Evolutionary conservation across 2,888 invertebrate species (phyloP).

Genomic region (Dicyrtoma fusca): DNA sequence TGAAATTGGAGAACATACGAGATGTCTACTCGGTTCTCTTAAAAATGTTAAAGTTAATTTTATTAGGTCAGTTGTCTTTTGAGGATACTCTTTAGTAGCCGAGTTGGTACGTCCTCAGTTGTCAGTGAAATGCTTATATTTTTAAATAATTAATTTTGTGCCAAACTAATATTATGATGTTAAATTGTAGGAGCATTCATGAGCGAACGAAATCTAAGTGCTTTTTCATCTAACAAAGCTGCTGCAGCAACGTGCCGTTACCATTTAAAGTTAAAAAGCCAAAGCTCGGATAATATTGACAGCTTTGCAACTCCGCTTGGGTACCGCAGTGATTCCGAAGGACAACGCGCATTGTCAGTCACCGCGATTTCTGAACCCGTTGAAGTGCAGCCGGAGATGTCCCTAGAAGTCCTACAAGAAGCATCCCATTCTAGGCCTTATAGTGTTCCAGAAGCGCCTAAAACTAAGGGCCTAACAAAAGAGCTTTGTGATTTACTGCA

Average conservation of each 20-base stretch:
- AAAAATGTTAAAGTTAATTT: no score
- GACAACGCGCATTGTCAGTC: neutral
- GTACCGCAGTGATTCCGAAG: constrained; percentile 16
- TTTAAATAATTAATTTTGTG: no score
- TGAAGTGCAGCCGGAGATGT: neutral
- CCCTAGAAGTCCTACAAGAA: neutral
- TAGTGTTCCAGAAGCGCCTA: constrained; percentile 7
- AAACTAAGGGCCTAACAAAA: constrained; percentile 58
- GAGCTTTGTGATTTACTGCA: constrained; percentile 61
- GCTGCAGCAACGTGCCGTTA: constrained; percentile 39
- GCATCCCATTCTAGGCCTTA: neutral
- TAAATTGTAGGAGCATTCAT: constrained; percentile 43
- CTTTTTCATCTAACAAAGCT: constrained; percentile 13
- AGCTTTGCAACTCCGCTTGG: constrained; percentile 35
- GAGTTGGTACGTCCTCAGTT: neutral
- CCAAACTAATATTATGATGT: no score
- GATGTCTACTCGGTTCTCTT: no score
- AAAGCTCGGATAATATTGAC: constrained; percentile 48
- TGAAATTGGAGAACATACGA: no score
- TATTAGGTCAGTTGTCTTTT: neutral
- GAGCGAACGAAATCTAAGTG: constrained; percentile 16
- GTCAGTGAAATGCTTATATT: neutral
- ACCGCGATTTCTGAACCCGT: neutral
- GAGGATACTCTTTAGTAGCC: neutral
- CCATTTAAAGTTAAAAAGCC: constrained; percentile 42